Percentiles rank a stretch among this genome's conserved stretches.
phyloP scores from a whole-genome alignment of 2,113 vertebrate species.

The Neofelis nebulosa region DNA sequence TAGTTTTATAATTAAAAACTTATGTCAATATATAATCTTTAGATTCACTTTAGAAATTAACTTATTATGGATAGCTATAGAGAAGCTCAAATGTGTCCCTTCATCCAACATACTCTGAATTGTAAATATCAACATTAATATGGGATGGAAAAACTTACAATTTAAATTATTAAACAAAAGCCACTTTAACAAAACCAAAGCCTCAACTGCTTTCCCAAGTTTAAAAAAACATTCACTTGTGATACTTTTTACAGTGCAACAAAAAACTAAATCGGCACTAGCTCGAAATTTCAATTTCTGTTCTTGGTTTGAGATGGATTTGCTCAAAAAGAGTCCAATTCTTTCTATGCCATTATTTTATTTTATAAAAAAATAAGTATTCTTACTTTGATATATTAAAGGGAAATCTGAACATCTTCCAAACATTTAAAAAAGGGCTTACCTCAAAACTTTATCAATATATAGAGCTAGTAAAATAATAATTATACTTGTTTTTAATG shows the following conservation, averaged over 20 bases:
- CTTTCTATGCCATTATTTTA: background rate
- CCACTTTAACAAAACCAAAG: background rate
- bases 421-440: background rate
- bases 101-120: background rate
- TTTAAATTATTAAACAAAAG: conserved; percentile 31
- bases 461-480: background rate
- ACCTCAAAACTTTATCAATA: conserved; percentile 53
- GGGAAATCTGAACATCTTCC: background rate
- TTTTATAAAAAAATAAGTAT: background rate
- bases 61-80: background rate
- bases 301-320: background rate
- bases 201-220: background rate
- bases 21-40: background rate
- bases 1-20: conserved; percentile 35
- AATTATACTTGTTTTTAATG: background rate
- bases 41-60: conserved; percentile 37
- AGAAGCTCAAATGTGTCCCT: background rate
- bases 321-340: background rate
- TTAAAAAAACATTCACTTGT: background rate
- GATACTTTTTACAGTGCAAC: background rate
- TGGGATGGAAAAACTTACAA: background rate
- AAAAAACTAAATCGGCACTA: background rate
- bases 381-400: background rate
- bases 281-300: background rate
- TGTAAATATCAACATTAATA: background rate